Conservation (phyloP, 1,140 invertebrate species). For the Pogonus chalceus region DNA sequence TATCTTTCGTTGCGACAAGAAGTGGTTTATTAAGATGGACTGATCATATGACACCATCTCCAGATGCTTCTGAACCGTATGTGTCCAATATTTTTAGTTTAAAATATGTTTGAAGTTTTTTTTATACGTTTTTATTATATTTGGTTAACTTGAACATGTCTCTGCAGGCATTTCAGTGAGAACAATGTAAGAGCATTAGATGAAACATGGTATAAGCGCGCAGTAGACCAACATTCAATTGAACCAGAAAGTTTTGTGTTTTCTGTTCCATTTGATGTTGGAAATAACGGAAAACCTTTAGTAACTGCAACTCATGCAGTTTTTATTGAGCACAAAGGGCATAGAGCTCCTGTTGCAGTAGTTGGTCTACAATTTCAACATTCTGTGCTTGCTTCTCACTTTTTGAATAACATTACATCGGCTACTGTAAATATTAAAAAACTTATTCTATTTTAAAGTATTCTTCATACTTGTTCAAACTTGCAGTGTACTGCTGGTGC, state of each 20-base stretch:
- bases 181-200: conserved; percentile 74
- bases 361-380: conserved; percentile 81
- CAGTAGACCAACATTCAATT: conserved; percentile 78
- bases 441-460: neutral
- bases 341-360: conserved; percentile 79
- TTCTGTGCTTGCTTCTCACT: conserved; percentile 66
- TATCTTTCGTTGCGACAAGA: conserved; percentile 80
- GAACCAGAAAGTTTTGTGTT: conserved; percentile 86
- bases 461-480: neutral
- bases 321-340: conserved; percentile 72
- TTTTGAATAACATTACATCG: conserved; percentile 70
- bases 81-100: conserved; percentile 24
- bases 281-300: conserved; percentile 50
- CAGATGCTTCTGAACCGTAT: conserved; percentile 56
- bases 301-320: conserved; percentile 86
- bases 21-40: conserved; percentile 81
- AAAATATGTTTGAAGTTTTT: neutral
- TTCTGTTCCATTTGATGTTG: conserved; percentile 79
- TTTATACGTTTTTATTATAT: neutral
- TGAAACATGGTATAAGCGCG: conserved; percentile 84
- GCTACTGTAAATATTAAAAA: conserved; percentile 27
- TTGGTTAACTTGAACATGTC: conserved; percentile 8
- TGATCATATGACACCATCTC: conserved; percentile 46
- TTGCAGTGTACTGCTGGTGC: conserved; percentile 60
- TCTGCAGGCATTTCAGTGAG: conserved; percentile 69